These are phyloP conservation scores for Motacilla tschutschensis DNA, from an alignment of 2,113 vertebrate species.

Conservation along the genomic window DNA sequence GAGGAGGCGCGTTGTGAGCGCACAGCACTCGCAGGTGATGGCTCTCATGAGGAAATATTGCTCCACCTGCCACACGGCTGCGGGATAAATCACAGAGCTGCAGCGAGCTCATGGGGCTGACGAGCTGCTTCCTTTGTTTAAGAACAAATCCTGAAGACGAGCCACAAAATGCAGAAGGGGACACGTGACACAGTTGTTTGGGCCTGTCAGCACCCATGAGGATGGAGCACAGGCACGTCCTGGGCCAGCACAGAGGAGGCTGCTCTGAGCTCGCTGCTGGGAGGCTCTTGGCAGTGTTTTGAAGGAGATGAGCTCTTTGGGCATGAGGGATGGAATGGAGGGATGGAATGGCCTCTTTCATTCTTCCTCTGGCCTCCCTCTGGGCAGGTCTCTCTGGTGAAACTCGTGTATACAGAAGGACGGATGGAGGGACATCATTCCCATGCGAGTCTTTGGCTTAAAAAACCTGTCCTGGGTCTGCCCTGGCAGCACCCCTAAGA, in stretches of 20 bases:
- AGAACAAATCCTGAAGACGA: not conserved
- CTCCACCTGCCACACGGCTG: constrained; percentile 35
- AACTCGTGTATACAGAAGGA: rapidly evolving
- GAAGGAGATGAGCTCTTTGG: not conserved
- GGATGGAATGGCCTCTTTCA: not conserved
- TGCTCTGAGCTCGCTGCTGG: not conserved
- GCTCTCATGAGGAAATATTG: constrained; percentile 55
- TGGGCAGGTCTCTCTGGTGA: not conserved
- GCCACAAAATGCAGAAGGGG: not conserved
- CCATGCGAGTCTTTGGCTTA: not conserved
- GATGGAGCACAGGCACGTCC: rapidly evolving
- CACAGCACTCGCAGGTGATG: not conserved
- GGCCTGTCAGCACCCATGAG: not conserved
- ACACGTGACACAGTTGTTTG: rapidly evolving
- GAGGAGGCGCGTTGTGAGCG: rapidly evolving
- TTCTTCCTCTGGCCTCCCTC: not conserved
- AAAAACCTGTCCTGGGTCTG: no score
- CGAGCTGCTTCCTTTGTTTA: constrained; percentile 24
- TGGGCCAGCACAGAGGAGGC: no score
- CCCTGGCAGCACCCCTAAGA: no score
- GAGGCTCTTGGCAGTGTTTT: not conserved
- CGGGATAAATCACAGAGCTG: not conserved
- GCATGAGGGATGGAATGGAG: not conserved
- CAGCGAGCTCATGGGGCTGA: not conserved
- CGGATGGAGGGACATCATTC: rapidly evolving